These are phyloP conservation scores for Pollenia amentaria DNA, from an alignment of 2,888 invertebrate genomes.

Conservation along the genomic window DNA sequence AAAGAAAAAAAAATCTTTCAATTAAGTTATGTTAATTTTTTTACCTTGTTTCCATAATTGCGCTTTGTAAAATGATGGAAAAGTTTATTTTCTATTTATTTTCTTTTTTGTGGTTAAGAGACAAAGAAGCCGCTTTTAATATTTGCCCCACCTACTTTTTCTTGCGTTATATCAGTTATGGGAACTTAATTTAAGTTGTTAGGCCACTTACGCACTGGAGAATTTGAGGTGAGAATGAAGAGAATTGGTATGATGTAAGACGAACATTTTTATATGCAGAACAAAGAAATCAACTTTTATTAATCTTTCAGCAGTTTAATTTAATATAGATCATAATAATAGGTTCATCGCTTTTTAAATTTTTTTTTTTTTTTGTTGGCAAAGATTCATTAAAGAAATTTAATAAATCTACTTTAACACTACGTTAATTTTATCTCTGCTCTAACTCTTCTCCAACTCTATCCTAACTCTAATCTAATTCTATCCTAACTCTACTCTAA, in stretches of 20 bases:
- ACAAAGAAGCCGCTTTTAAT: slow-evolving; percentile 59
- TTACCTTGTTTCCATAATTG: slow-evolving; percentile 1
- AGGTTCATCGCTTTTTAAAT: too few relatives aligned
- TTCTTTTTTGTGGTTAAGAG: background rate
- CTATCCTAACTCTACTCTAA: background rate
- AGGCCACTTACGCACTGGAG: slow-evolving; percentile 43
- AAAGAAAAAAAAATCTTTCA: slow-evolving; percentile 52
- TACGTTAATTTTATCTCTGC: too few relatives aligned
- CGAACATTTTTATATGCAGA: background rate
- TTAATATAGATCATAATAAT: background rate
- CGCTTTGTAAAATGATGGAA: slow-evolving; percentile 33
- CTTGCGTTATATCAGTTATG: slow-evolving; percentile 44
- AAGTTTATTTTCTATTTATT: slow-evolving; percentile 21
- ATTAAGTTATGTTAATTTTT: slow-evolving; percentile 73
- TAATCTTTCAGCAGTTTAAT: background rate
- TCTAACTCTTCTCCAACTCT: too few relatives aligned
- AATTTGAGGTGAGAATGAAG: background rate
- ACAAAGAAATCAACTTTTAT: background rate
- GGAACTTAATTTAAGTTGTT: slow-evolving; percentile 34
- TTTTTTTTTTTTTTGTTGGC: too few relatives aligned
- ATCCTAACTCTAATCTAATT: too few relatives aligned
- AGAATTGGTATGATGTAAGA: background rate
- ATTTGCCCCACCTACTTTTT: slow-evolving; percentile 58
- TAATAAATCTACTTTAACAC: too few relatives aligned
- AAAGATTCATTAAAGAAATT: too few relatives aligned